Conservation (phyloP, 1,140 invertebrate genomes). For the Euwallacea similis region DNA sequence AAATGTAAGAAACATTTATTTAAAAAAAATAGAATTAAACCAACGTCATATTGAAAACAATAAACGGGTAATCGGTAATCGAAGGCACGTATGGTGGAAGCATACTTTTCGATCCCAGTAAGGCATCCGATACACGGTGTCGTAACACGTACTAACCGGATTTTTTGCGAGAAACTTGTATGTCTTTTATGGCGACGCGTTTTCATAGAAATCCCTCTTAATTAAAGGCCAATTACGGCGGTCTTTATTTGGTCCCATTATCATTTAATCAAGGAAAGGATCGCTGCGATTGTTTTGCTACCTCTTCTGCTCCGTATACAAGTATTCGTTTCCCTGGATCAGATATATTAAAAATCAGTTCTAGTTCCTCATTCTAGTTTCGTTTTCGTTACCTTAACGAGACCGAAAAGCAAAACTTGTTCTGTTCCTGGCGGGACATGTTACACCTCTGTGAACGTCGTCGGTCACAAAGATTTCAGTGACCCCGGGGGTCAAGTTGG, state of each 20-base stretch:
- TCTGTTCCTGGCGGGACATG: constrained; percentile 24
- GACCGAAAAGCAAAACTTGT: constrained; percentile 4
- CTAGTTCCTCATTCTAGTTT: constrained; percentile 1
- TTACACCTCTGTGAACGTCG: constrained; percentile 32
- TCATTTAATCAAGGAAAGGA: constrained; percentile 42
- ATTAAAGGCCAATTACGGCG: constrained; percentile 41
- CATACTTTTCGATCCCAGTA: constrained; percentile 24
- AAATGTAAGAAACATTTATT: no score
- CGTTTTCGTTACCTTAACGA: constrained; percentile 3
- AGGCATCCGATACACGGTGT: constrained; percentile 32
- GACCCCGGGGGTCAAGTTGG: constrained; percentile 40
- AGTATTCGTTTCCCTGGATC: not conserved
- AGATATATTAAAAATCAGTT: no score
- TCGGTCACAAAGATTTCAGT: constrained; percentile 20
- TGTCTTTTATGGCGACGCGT: constrained; percentile 31
- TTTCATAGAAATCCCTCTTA: constrained; percentile 39
- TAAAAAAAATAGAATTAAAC: not conserved
- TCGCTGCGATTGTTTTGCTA: constrained; percentile 28
- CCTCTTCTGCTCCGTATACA: not conserved
- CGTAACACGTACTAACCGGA: constrained; percentile 31
- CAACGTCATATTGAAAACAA: not conserved
- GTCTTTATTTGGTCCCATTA: constrained; percentile 38
- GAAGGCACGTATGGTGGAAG: constrained; percentile 18
- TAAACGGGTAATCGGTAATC: constrained; percentile 12
- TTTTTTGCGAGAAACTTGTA: constrained; percentile 28